Conservation (phyloP, 2,113 vertebrate species). For the Platanista minor region DNA sequence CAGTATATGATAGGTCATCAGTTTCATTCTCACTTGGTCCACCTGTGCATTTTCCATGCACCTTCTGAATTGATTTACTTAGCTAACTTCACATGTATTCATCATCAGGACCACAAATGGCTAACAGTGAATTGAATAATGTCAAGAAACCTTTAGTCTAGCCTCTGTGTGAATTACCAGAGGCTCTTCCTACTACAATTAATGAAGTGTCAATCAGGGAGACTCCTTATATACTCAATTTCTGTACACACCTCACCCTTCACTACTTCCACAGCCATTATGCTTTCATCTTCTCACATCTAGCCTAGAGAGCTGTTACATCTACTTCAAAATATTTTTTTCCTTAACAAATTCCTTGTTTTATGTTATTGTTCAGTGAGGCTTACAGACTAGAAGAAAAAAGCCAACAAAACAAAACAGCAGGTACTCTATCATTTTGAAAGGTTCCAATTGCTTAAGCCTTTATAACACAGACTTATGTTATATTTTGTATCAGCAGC, state of each 20-base stretch:
- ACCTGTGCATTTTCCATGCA: background rate
- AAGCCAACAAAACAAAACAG: background rate
- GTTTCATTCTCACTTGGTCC: background rate
- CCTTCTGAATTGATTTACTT: background rate
- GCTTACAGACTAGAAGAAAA: background rate
- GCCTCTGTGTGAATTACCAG: background rate
- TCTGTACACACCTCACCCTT: background rate
- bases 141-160: background rate
- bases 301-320: background rate
- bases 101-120: background rate
- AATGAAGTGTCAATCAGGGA: background rate
- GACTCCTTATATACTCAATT: rapidly evolving
- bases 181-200: background rate
- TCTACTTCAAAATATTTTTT: background rate
- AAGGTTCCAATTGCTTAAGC: background rate
- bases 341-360: background rate
- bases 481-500: background rate
- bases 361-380: background rate
- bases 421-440: background rate
- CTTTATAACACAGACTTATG: background rate
- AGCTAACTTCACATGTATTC: background rate
- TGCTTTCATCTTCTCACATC: background rate
- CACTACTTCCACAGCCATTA: background rate
- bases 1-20: background rate
- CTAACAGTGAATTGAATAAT: background rate